A percentile compares a stretch with the other conserved stretches of the same genome.
Conservation (phyloP, 2,113 vertebrate genomes). For the Harpagus bidentatus region DNA sequence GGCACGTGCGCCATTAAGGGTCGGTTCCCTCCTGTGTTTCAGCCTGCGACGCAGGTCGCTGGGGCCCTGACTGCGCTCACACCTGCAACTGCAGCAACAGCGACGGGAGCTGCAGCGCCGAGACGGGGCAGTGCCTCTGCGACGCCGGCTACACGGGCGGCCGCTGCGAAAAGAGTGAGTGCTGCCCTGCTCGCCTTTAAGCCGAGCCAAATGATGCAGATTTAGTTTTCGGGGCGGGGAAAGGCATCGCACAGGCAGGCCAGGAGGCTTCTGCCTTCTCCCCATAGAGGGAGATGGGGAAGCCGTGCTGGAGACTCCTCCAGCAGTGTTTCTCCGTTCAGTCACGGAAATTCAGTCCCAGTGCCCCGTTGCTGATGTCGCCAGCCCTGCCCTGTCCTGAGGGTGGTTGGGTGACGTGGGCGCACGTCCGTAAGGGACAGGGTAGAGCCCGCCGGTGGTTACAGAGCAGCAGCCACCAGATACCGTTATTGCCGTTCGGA, state of each 20-base stretch:
- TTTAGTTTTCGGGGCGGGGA: fast-evolving
- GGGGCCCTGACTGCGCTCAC: constrained; percentile 81
- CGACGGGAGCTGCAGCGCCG: constrained; percentile 77
- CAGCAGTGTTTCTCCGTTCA: background rate
- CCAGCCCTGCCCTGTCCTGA: background rate
- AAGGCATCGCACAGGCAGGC: fast-evolving
- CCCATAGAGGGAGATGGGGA: fast-evolving
- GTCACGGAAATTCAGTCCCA: fast-evolving
- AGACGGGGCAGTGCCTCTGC: constrained; percentile 83
- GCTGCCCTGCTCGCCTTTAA: background rate
- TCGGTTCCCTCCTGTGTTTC: background rate
- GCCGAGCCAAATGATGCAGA: background rate
- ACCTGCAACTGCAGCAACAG: constrained; percentile 82
- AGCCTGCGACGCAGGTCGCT: constrained; percentile 85
- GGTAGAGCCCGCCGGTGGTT: fast-evolving
- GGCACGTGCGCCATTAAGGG: fast-evolving
- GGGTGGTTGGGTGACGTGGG: background rate
- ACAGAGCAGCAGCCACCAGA: background rate
- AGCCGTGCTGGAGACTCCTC: too few relatives aligned
- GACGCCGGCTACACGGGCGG: constrained; percentile 81
- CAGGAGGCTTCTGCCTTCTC: background rate
- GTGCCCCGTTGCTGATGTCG: background rate
- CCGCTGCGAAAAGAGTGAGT: constrained; percentile 83
- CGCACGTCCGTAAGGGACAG: fast-evolving
- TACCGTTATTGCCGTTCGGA: fast-evolving